Conservation (phyloP, 2,797 vertebrate genomes). For the Scyliorhinus canicula region DNA sequence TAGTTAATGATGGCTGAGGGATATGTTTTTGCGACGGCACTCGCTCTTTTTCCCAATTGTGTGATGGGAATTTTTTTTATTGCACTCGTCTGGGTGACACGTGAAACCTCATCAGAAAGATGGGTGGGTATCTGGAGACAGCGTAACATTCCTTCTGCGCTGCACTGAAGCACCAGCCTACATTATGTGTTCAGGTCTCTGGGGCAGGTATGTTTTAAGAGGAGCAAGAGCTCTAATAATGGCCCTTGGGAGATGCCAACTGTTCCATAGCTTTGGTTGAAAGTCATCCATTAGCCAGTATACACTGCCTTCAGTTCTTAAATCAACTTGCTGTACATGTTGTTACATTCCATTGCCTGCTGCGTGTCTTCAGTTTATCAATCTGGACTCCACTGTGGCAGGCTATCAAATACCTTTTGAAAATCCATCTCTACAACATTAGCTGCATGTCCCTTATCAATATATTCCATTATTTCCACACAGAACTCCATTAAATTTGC, state of each 20-base stretch:
- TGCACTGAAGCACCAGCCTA: neutral
- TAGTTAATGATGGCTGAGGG: neutral
- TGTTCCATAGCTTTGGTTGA: neutral
- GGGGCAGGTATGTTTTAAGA: neutral
- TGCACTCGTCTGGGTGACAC: neutral
- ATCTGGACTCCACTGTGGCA: neutral
- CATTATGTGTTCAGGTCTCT: neutral
- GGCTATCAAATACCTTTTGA: neutral
- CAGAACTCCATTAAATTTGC: neutral
- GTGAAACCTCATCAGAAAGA: neutral
- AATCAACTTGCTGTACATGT: neutral
- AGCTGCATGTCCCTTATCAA: constrained; percentile 21
- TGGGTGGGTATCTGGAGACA: neutral
- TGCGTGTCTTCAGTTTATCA: neutral
- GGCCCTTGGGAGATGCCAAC: neutral
- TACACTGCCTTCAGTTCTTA: neutral
- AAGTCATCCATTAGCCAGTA: neutral
- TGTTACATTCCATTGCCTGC: neutral
- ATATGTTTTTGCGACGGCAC: neutral
- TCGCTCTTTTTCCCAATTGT: neutral
- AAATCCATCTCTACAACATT: constrained; percentile 31
- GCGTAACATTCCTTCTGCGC: neutral
- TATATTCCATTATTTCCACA: neutral
- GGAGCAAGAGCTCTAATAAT: neutral
- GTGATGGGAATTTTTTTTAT: neutral